Evolutionary conservation across 2,113 vertebrate genomes (phyloP), one percentile per base, ranked within the genome.

Genomic region (Chrysemys picta): DNA sequence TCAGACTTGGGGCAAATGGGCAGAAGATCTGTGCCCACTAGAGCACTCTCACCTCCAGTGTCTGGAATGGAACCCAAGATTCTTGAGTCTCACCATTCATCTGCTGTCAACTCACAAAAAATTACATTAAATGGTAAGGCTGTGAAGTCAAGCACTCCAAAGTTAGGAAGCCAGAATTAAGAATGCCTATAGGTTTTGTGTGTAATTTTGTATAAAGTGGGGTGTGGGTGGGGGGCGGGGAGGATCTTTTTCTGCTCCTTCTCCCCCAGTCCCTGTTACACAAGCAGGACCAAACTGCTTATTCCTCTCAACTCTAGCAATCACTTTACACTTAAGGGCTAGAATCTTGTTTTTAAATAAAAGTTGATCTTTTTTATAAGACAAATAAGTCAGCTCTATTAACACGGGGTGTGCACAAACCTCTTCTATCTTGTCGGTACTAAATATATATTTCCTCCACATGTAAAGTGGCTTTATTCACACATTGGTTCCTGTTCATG

Each of bases 401-500:
- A 10, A n/a, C 14, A 31, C 1, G 0, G 1, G 35, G 25, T n/a
- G 92, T 86, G 49, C 7, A 79, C 12, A 13, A 27, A 29, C 49
- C 85, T 80, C 86, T 87, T 85, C 83, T 65, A 80, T 85, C 57
- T 82, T 1, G 0, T 50, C 89, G 80, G 91, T 21, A 88, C 62
- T 0, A 6, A 93, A 69, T 27, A n/a, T 1, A 1, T 76, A 45
- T 84, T 90, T 93, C 87, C 87, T 84, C 80, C 88, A 83, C 5
- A 0, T 91, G 89, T 92, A 22, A 12, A 75, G 72, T 75, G 10
- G 38, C 38, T 45, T 75, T 75, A 24, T 75, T 45, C 38, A 75
- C 72, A 75, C 19, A 24, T 25, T 95, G 89, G 85, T 85, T 96
- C 56, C 45, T 82, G 80, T 35, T 93, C 89, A 10, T 83, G 94